Conservation (phyloP, 1,140 invertebrate species). For the Micrasema longulum region DNA sequence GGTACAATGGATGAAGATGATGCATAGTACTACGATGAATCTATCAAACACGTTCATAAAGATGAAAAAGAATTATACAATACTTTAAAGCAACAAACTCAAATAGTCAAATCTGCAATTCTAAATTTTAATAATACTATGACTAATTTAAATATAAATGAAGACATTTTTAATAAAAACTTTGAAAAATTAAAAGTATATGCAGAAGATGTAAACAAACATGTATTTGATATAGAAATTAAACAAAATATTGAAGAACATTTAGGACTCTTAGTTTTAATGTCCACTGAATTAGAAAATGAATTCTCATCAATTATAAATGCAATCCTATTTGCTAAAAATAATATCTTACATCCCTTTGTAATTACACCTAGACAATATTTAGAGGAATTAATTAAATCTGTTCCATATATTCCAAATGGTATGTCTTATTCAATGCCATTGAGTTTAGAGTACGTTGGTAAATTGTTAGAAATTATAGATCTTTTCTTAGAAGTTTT, state of each 20-base stretch:
- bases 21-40: constrained; percentile 49
- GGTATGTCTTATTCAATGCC: background rate
- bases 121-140: constrained; percentile 49
- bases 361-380: background rate
- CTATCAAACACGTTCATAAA: constrained; percentile 42
- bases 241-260: constrained; percentile 18
- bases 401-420: background rate
- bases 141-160: constrained; percentile 29
- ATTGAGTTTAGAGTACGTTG: background rate
- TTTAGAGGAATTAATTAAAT: background rate
- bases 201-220: background rate
- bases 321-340: constrained; percentile 3
- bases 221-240: background rate
- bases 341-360: constrained; percentile 1
- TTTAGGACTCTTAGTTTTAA: background rate
- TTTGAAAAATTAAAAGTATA: constrained; percentile 26
- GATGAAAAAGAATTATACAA: constrained; percentile 45
- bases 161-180: constrained; percentile 45
- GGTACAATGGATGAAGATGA: constrained; percentile 48
- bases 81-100: constrained; percentile 51
- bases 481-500: background rate
- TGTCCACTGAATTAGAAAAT: background rate
- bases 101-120: constrained; percentile 42
- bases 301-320: background rate
- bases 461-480: background rate